Conservation (phyloP, 2,888 invertebrate genomes). For the Platycnemis pennipes region DNA sequence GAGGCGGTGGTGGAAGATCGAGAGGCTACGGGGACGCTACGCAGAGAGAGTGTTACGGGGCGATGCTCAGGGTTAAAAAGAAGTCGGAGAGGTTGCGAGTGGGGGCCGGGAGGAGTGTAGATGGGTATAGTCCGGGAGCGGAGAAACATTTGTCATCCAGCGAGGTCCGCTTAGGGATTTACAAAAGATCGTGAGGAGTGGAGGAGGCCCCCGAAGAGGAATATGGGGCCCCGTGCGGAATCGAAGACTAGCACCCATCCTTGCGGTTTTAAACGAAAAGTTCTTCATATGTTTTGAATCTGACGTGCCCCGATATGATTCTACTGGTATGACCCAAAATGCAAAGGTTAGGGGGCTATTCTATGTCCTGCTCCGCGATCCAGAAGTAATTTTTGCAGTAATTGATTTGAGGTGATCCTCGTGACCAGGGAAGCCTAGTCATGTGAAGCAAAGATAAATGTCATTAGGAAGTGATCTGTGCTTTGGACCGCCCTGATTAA, state of each 20-base stretch:
- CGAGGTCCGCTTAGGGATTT: not conserved
- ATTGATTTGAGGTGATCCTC: too few species aligned
- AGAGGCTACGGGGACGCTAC: not conserved
- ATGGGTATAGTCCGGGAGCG: not conserved
- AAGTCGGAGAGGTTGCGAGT: not conserved
- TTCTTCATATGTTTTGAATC: not conserved
- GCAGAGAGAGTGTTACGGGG: not conserved
- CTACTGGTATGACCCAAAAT: too few species aligned
- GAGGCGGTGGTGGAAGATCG: not conserved
- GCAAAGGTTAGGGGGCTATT: too few species aligned
- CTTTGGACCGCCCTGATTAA: too few species aligned
- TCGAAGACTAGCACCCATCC: not conserved
- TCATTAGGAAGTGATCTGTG: too few species aligned
- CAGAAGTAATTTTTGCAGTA: too few species aligned
- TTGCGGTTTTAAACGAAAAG: not conserved
- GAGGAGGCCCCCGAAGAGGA: not conserved
- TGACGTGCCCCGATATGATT: too few species aligned
- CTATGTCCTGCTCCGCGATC: too few species aligned
- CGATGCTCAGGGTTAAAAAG: slow-evolving; percentile 22
- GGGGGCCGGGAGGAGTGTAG: not conserved
- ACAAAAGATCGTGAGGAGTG: not conserved
- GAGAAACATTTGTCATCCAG: slow-evolving; percentile 1
- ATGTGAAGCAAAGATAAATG: too few species aligned
- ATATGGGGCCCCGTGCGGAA: not conserved
- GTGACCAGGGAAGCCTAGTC: too few species aligned